Evolutionary conservation across 2,797 vertebrate species (phyloP), one percentile per base, ranked within the genome.

Genomic region (Crypturellus tataupa): DNA sequence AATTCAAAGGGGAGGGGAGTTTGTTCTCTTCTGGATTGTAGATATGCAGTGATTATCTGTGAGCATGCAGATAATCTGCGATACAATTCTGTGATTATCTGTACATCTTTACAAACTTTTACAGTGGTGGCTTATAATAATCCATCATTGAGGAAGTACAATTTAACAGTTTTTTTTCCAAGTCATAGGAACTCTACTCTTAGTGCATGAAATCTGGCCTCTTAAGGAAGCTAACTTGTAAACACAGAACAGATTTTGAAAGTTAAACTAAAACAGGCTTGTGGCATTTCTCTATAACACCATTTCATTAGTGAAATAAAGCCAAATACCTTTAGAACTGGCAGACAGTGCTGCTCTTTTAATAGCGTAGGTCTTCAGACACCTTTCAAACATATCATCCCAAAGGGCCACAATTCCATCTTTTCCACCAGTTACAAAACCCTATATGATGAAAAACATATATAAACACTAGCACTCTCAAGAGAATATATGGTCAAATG

Each of bases 311-410:
- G 31, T 14, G 40, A 77, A 90, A 73, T 23, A 68, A 85, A 87
- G 42, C 8, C 29, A 27, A n/a, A 16, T 95, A 99, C 99, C 99
- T 99, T 99, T 99, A 35, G 99, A 99, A 31, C 98, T 98, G 3
- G 99, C 97, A 7, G 99, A 99, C 56, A 99, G 96, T 0, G 98
- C 98, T 3, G 99, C 97, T 97, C 99, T 98, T 97, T 99, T 99
- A 97, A 99, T 99, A 96, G 99, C 99, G 0, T 99, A 99, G 0
- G 99, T 99, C 98, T 99, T 99, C 98, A 99, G 91, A 96, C 99
- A 99, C 86, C 99, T 98, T 93, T 99, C 99, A 91, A 99, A 99
- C 98, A 98, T 99, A 94, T 99, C 99, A 87, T 99, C 99, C 99
- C 99, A 99, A 53, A 99, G 98, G 65, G 99, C 99, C 94, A 99